Evolutionary conservation across 1,140 invertebrate species (phyloP).

Genomic region (Penaeus chinensis): DNA sequence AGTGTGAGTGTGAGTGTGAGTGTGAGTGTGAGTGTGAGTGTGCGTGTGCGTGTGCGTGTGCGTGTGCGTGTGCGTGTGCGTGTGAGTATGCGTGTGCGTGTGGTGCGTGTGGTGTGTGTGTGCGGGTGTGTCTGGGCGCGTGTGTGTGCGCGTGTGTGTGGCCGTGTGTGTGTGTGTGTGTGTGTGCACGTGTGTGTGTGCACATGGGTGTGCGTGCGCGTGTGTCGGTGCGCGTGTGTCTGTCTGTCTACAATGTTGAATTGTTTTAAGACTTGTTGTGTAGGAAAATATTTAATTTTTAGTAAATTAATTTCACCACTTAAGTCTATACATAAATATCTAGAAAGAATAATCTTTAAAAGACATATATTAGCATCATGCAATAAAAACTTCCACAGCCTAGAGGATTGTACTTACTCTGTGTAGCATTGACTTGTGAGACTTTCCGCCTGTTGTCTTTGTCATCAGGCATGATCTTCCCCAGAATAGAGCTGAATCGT

Average conservation of each 20-base stretch:
- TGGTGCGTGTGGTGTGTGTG: background rate
- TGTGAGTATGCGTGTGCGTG: too few relatives aligned
- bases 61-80: too few relatives aligned
- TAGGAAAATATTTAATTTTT: too few relatives aligned
- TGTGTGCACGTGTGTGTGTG: background rate
- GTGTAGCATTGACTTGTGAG: slow-evolving; percentile 62
- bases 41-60: too few relatives aligned
- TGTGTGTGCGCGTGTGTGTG: background rate
- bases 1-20: too few relatives aligned
- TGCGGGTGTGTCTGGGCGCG: background rate
- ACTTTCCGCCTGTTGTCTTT: slow-evolving; percentile 69
- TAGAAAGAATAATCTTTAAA: background rate
- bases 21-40: too few relatives aligned
- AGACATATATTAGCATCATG: background rate
- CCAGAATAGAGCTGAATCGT: slow-evolving; percentile 72
- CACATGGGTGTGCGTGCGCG: background rate
- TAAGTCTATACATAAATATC: too few relatives aligned
- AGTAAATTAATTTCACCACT: too few relatives aligned
- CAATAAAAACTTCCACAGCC: background rate
- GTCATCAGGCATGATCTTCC: slow-evolving; percentile 66
- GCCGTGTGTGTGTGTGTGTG: background rate
- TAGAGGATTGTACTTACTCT: slow-evolving; percentile 46
- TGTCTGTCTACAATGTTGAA: too few relatives aligned
- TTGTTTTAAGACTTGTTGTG: background rate
- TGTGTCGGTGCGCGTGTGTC: too few relatives aligned